phyloP scores from a whole-genome alignment of 64 coral and sea anemone species.

The Porites australiensis region DNA sequence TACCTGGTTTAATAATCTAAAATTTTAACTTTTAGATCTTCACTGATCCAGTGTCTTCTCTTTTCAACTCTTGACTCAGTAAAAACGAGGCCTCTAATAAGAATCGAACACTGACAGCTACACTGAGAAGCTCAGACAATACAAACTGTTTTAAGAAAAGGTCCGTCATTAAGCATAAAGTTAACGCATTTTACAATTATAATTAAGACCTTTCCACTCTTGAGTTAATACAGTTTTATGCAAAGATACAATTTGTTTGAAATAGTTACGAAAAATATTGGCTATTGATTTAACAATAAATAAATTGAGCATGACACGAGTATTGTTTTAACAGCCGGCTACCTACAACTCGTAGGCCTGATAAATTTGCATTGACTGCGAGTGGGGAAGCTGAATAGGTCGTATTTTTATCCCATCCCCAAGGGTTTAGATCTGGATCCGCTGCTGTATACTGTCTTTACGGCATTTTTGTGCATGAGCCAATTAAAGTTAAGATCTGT shows the following conservation, averaged over 20 bases:
- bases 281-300: neutral
- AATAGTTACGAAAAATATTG: too few species aligned
- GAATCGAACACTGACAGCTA: constrained; percentile 6
- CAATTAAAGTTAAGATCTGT: too few species aligned
- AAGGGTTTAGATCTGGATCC: too few species aligned
- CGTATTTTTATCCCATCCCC: too few species aligned
- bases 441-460: too few species aligned
- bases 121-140: neutral
- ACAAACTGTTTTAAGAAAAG: neutral
- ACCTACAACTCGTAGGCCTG: neutral
- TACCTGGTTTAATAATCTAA: constrained; percentile 14
- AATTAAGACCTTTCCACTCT: neutral
- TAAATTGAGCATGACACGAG: too few species aligned
- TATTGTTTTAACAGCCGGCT: neutral
- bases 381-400: too few species aligned
- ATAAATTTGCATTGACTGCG: neutral
- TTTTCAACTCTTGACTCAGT: constrained; percentile 9
- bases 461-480: too few species aligned
- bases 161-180: neutral
- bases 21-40: neutral
- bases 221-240: neutral
- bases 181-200: constrained; percentile 10
- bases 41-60: constrained; percentile 10
- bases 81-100: neutral
- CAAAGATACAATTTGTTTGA: neutral